A percentile compares a stretch with the other conserved stretches of the same genome.
Evolutionary conservation across 1,140 invertebrate genomes (phyloP).

Genomic region (Conus betulinus): DNA sequence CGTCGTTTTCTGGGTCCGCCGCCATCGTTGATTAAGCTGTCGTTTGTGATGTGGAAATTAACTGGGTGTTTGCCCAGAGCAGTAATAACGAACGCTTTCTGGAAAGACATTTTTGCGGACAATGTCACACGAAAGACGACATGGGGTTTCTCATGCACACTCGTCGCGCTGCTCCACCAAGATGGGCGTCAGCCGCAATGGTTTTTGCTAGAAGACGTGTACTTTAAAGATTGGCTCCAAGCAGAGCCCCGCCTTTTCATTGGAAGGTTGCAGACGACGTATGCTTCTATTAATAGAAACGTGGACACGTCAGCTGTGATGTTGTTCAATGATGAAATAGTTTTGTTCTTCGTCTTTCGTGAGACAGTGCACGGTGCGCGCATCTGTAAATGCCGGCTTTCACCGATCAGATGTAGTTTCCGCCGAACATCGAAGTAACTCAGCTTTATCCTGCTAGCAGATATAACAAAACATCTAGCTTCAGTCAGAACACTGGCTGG

Average conservation of each 20-base stretch:
- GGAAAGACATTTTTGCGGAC: slow-evolving; percentile 14
- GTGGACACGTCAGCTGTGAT: too few species aligned
- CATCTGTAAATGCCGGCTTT: too few species aligned
- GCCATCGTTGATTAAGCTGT: slow-evolving; percentile 24
- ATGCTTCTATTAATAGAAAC: too few species aligned
- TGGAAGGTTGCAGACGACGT: background rate
- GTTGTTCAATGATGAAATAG: too few species aligned
- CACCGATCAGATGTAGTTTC: too few species aligned
- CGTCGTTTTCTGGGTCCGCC: slow-evolving; percentile 63
- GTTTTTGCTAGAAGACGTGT: background rate
- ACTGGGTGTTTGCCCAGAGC: background rate
- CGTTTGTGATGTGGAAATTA: background rate
- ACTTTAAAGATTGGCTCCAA: background rate
- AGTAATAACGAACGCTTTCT: background rate
- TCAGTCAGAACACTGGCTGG: too few species aligned
- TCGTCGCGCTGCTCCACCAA: background rate
- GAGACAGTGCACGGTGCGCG: too few species aligned
- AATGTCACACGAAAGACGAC: background rate
- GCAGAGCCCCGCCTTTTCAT: background rate
- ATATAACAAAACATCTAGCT: too few species aligned
- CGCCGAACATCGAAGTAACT: too few species aligned
- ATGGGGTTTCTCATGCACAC: background rate
- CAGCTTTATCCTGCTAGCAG: too few species aligned
- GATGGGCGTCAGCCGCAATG: background rate
- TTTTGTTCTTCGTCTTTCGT: too few species aligned